A percentile compares a stretch with the other conserved stretches of the same genome.
Conservation (phyloP, 2,888 invertebrate species). For the Helobdella robusta region DNA sequence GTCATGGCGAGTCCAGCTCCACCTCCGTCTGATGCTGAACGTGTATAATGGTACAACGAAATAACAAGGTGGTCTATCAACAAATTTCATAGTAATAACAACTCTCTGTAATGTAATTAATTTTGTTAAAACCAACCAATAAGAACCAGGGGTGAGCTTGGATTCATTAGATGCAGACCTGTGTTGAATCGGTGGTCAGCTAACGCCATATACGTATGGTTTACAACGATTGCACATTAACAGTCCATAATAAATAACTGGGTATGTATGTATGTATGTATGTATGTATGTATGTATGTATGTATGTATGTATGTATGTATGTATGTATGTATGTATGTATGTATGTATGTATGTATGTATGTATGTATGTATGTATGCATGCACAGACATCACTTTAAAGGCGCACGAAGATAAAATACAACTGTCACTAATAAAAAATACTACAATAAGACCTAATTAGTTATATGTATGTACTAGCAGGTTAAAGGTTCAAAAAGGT, state of each 20-base stretch:
- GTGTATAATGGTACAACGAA: too few relatives aligned
- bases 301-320: slow-evolving; percentile 23
- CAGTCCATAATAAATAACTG: too few relatives aligned
- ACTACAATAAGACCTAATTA: too few relatives aligned
- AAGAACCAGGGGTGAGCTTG: slow-evolving; percentile 7
- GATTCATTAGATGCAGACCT: slow-evolving; percentile 6
- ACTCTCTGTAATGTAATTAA: neutral
- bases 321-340: slow-evolving; percentile 25
- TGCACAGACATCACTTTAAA: too few relatives aligned
- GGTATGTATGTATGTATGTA: slow-evolving; percentile 23
- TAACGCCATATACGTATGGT: too few relatives aligned
- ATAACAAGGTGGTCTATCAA: too few relatives aligned
- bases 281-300: slow-evolving; percentile 23
- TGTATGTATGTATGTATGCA: slow-evolving; percentile 23
- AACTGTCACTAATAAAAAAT: too few relatives aligned
- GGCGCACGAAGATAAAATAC: too few relatives aligned
- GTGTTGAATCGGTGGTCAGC: too few relatives aligned
- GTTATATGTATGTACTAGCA: too few relatives aligned
- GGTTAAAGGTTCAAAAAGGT: too few relatives aligned
- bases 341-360: slow-evolving; percentile 12
- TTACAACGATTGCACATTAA: too few relatives aligned
- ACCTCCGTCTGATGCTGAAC: slow-evolving; percentile 10
- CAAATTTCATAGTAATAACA: neutral
- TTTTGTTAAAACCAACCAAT: neutral
- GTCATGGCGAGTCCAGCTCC: slow-evolving; percentile 13